Evolutionary conservation across 2,888 invertebrate species (phyloP), one percentile per base, ranked within the genome.

Genomic region (Seira ritae): DNA sequence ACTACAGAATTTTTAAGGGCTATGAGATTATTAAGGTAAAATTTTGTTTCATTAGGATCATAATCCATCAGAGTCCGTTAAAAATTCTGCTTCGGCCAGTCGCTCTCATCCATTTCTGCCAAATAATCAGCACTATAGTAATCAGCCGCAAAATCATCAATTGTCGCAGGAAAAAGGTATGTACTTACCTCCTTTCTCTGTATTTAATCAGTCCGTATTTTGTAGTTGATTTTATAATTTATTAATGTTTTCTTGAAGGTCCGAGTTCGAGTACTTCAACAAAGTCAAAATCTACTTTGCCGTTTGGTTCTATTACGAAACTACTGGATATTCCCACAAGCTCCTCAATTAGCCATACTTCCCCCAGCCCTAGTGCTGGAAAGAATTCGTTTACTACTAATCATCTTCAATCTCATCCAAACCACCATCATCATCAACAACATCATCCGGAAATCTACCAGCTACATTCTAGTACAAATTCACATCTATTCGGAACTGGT

Each of bases 371-470:
- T 2, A 24, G 24, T 69, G 31, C 19, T 55, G 12, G 3, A 20
- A 46, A 19, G 46, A 19, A 4, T 31, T 31, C 8, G 8, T 31
- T 31, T 31, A 2, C 24, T 91, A 91, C 24, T 91, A 91, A 1
- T 91, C 91, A 12, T 90, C 91, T 82, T 90, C 90, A 24, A 90
- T 92, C 1, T 91, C 92, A 12, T 91, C 91, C 71, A 93, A 93
- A 66, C 91, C 93, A 80, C 92, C 94, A 50, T 91, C 91, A 65
- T 91, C 91, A 89, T 91, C 92, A 84, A 90, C 90, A 89, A 88
- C 89, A 31, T 90, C 90, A 89, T 90, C 90, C 73, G 90, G 90
- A 55, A 90, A 90, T 69, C 88, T 91, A 91, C 90, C 72, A 68
- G n/a, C 80, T 83, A 15, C 74, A 60, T 2, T 69, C 75, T 17